phyloP scores from a whole-genome alignment of 2,797 vertebrate species.

The Fundulus diaphanus region DNA sequence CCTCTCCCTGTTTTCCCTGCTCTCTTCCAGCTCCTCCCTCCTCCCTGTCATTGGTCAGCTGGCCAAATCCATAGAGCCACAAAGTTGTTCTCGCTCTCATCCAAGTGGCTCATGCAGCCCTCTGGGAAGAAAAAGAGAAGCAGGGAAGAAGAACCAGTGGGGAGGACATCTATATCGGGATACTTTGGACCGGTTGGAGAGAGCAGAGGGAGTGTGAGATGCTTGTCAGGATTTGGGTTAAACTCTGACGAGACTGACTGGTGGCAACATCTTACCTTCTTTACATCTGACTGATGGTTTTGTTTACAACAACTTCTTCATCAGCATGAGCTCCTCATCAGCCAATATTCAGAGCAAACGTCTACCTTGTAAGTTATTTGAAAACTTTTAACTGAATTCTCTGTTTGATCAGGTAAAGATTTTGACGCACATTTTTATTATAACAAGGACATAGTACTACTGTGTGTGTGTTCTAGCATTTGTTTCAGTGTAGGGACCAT shows the following conservation, averaged over 20 bases:
- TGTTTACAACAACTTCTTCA: constrained; percentile 27
- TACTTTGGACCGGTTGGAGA: constrained; percentile 14
- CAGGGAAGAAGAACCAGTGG: constrained; percentile 8
- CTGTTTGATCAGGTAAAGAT: background rate
- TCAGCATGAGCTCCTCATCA: constrained; percentile 80
- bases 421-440: background rate
- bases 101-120: constrained; percentile 52
- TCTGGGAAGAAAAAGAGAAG: constrained; percentile 25
- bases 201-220: constrained; percentile 55
- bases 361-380: constrained; percentile 75
- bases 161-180: constrained; percentile 26
- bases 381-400: constrained; percentile 1
- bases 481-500: too few relatives aligned
- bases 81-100: constrained; percentile 62
- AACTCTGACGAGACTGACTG: constrained; percentile 41
- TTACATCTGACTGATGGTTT: constrained; percentile 23
- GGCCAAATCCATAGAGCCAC: constrained; percentile 57
- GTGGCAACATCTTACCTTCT: constrained; percentile 14
- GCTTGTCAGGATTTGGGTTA: constrained; percentile 45
- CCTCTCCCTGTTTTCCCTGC: constrained; percentile 38
- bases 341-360: constrained; percentile 73
- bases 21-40: constrained; percentile 61
- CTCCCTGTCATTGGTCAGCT: constrained; percentile 66
- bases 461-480: too few relatives aligned
- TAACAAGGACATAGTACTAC: too few relatives aligned